Conservation (phyloP, 2,113 vertebrate species). For the Podarcis raffonei region DNA sequence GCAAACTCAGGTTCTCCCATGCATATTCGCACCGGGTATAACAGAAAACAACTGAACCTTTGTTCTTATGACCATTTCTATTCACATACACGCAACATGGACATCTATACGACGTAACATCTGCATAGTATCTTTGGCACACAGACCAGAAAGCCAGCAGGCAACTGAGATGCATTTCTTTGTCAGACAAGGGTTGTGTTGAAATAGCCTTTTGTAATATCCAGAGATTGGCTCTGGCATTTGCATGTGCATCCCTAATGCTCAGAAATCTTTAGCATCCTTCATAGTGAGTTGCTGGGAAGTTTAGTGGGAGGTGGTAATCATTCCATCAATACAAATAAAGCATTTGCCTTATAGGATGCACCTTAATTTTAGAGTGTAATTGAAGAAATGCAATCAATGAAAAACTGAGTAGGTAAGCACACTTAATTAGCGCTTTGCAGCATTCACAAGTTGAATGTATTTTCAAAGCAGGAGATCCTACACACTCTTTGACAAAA, state of each 20-base stretch:
- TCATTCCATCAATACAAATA: conserved; percentile 57
- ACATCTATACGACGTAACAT: background rate
- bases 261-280: conserved; percentile 38
- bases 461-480: background rate
- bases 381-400: conserved; percentile 37
- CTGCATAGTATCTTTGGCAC: background rate
- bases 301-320: conserved; percentile 39
- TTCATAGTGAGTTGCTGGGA: conserved; percentile 25
- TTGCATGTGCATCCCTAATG: conserved; percentile 25
- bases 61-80: background rate
- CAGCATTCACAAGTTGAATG: conserved; percentile 13
- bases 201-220: conserved; percentile 14
- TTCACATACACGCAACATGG: background rate
- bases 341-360: conserved; percentile 35
- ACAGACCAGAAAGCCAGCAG: background rate
- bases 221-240: conserved; percentile 5
- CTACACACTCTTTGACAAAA: background rate
- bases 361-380: conserved; percentile 28
- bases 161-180: background rate
- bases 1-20: too few species aligned
- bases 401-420: conserved; percentile 30
- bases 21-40: too few species aligned
- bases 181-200: background rate
- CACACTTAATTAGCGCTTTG: conserved; percentile 40
- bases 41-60: too few species aligned